Evolutionary conservation across 2,888 invertebrate species (phyloP), one percentile per base, ranked within the genome.

Genomic region (Ischnura elegans): DNA sequence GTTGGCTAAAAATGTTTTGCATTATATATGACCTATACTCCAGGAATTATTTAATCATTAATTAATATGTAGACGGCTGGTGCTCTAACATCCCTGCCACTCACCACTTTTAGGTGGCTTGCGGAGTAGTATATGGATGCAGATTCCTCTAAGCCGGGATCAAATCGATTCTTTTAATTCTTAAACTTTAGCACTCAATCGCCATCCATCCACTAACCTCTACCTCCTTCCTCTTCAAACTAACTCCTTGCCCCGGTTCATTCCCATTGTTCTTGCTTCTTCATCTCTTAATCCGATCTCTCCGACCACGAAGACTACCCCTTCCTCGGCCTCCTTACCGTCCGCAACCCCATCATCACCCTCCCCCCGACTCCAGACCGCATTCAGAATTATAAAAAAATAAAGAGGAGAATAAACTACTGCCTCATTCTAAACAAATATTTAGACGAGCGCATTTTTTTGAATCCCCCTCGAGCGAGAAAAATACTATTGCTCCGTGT

Each of bases 201-300:
- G n/a, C n/a, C n/a, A 13, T 47, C 51, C 51, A 16, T 16, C 46
- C 51, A 51, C 25, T 43, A 61, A 42, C n/a, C 55, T 55, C 36
- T 13, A 21, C 51, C 51, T 36, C 21, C 42, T 36, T 29, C 55
- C 21, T 43, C 61, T 10, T 25, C 43, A 55, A 10, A 42, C 76
- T n/a, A 25, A 25, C 76, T 36, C 76, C 25, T 25, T 76, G 21
- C 29, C 76, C 76, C 76, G 76, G 36, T 36, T 8, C 29, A 5
- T 13, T 36, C 76, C 36, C 76, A 76, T 76, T 76, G 76, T 76
- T 42, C 87, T 86, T 36, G 25, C 45, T 46, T 43, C 86, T 45
- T 10, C 86, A 43, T 86, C 43, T 86, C 86, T 46, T n/a, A 86
- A 43, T 86, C 43, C 43, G 46, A 86, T 45, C 86, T 86, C 43